These are phyloP conservation scores for Promerops cafer DNA, from an alignment of 2,113 vertebrate species.

Conservation along the genomic window DNA sequence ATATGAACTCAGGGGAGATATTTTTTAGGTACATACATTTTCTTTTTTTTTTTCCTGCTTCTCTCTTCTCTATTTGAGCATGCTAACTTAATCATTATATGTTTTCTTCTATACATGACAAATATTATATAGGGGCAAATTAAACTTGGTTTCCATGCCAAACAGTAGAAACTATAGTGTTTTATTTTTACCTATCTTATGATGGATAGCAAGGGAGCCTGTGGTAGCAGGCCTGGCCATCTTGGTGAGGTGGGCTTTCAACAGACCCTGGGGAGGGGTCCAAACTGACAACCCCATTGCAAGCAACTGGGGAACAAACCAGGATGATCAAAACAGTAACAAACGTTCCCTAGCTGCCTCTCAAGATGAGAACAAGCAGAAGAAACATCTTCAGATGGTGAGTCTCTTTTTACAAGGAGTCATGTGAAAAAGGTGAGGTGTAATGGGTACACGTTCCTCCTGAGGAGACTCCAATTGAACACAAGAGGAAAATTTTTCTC, in stretches of 20 bases:
- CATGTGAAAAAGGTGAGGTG: background rate
- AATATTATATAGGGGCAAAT: background rate
- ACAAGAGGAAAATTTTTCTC: background rate
- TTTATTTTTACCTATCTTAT: background rate
- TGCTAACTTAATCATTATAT: background rate
- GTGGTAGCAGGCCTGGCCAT: background rate
- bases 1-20: slow-evolving; percentile 7
- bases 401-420: background rate
- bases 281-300: background rate
- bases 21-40: background rate
- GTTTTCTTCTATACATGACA: background rate
- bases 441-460: background rate
- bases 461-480: background rate
- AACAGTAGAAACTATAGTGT: background rate
- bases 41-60: background rate
- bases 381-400: background rate
- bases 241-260: background rate
- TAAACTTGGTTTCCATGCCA: background rate
- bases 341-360: background rate
- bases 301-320: background rate
- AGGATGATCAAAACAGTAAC: background rate
- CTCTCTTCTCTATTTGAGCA: background rate
- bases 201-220: background rate
- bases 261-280: accelerated
- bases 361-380: background rate